phyloP scores from a whole-genome alignment of 2,113 vertebrate genomes.

The Octodon degus region DNA sequence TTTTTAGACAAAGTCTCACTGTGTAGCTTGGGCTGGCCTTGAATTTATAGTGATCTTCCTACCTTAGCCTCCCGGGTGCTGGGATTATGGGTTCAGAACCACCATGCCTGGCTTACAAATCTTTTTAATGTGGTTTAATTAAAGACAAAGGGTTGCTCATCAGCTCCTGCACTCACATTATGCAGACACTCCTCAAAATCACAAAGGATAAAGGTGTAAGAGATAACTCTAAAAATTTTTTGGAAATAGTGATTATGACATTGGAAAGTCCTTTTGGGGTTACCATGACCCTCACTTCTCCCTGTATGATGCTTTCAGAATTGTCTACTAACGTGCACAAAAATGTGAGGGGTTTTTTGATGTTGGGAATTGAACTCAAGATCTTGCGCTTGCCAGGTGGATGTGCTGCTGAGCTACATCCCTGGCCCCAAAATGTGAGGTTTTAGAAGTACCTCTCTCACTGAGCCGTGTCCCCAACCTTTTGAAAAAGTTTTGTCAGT shows the following conservation, averaged over 20 bases:
- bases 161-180: constrained; percentile 3
- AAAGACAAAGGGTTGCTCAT: constrained; percentile 17
- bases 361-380: too few species aligned
- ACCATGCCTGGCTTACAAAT: constrained; percentile 48
- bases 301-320: constrained; percentile 24
- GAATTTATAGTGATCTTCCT: not conserved
- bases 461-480: not conserved
- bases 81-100: not conserved
- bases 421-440: too few species aligned
- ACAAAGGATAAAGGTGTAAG: constrained; percentile 53
- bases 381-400: too few species aligned
- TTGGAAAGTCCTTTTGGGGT: not conserved
- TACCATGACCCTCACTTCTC: not conserved
- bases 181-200: constrained; percentile 18
- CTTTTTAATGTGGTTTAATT: constrained; percentile 55
- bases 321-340: not conserved
- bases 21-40: not conserved
- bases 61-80: not conserved
- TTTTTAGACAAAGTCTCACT: not conserved
- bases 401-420: too few species aligned
- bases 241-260: constrained; percentile 60
- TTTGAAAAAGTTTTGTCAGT: not conserved
- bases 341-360: not conserved
- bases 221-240: constrained; percentile 45
- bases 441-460: not conserved